A percentile compares a stretch with the other conserved stretches of the same genome.
Conservation (phyloP, 2,113 vertebrate species). For the Podilymbus podiceps region DNA sequence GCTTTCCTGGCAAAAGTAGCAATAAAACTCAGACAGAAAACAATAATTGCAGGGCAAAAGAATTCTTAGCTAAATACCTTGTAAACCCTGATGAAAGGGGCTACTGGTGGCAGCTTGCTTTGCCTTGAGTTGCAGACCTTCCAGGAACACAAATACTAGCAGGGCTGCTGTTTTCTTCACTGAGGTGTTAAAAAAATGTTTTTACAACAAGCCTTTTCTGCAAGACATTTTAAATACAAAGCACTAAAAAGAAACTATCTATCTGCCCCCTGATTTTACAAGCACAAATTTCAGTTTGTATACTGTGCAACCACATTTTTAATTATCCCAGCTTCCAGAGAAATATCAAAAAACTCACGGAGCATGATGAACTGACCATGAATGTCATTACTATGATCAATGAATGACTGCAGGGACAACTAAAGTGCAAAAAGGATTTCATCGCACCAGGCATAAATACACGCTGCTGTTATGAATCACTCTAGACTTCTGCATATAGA, state of each 20-base stretch:
- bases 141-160: not conserved
- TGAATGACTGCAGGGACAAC: not conserved
- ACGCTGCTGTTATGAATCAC: not conserved
- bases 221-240: not conserved
- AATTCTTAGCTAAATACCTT: not conserved
- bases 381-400: not conserved
- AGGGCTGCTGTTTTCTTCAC: not conserved
- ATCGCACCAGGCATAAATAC: not conserved
- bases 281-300: not conserved
- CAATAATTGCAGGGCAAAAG: not conserved
- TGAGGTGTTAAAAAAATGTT: not conserved
- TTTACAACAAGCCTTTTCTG: not conserved
- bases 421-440: not conserved
- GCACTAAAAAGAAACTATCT: not conserved
- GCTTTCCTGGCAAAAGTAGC: not conserved
- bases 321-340: not conserved
- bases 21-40: not conserved
- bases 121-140: not conserved
- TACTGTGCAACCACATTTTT: not conserved
- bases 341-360: not conserved
- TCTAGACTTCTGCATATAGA: not conserved
- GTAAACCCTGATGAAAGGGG: not conserved
- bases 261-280: not conserved
- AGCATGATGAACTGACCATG: not conserved
- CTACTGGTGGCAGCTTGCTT: not conserved